Base-by-base conservation (phyloP, 2,888 invertebrate species). In the Argynnis bischoffii region DNA sequence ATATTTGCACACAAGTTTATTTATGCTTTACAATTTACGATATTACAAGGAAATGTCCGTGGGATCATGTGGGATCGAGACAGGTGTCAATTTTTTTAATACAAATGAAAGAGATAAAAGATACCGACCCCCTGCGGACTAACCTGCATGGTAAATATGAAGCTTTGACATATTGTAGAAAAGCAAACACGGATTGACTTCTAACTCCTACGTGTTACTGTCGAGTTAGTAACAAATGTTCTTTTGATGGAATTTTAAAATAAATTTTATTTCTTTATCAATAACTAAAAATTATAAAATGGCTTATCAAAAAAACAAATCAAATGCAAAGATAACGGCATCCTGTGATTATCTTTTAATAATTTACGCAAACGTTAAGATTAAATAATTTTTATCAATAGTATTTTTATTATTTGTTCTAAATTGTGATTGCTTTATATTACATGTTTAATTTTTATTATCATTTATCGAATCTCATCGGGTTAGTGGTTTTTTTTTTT, bases 41-140 rank as follows among this genome's bases (percentile, higher is more conserved):
- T 60, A 69, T 54, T 57, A 72, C 76, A 71, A 75, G 71, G 72
- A 69, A 70, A 70, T 66, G 76, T 75, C 73, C 74, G 76, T 77
- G 77, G 77, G 77, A 60, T 63, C 66, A 70, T 66, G 74, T 69
- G 72, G 69, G 70, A 71, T 74, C 72, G 68, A 75, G 79, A 78
- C 79, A 79, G 78, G 77, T 79, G 79, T 79, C 79, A 77, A 77
- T 78, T 78, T 79, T 78, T 78, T 79, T 75, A 73, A 75, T 72
- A 75, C 70, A 65, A 74, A 71, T 70, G 74, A 71, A 74, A 74
- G 73, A 75, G 71, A 77, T 72, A 72, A 63, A 69, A 69, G 64
- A 69, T 59, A 63, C 64, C 70, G 72, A 68, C 73, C 60, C 72
- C 77, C 76, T 74, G 77, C 74, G 46, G 74, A 64, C 71, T 68